A percentile compares a stretch with the other conserved stretches of the same genome.
These are phyloP conservation scores for Argya squamiceps DNA, from an alignment of 2,797 vertebrate genomes.

Conservation along the genomic window DNA sequence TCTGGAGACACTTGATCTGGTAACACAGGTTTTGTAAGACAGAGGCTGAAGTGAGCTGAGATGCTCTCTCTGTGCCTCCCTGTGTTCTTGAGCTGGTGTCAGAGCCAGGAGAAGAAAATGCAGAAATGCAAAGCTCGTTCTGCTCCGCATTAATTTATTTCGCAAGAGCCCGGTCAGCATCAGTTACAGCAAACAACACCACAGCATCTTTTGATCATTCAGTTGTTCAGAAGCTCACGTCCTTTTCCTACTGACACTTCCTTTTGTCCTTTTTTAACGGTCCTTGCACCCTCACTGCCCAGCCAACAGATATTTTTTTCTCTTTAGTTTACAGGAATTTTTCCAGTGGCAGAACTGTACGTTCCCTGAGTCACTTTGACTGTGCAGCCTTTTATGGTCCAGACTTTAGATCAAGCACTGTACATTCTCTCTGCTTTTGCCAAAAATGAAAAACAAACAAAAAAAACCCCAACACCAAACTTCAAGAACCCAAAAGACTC, in stretches of 20 bases:
- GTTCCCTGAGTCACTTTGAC: neutral
- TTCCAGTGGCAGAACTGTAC: neutral
- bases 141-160: neutral
- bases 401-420: neutral
- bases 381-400: neutral
- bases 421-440: slow-evolving; percentile 26
- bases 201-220: neutral
- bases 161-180: neutral
- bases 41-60: neutral
- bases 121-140: neutral
- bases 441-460: slow-evolving; percentile 5
- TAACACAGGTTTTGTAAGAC: slow-evolving; percentile 8
- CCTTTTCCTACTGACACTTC: slow-evolving; percentile 23
- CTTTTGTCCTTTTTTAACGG: neutral
- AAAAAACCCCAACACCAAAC: neutral
- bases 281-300: neutral
- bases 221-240: neutral
- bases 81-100: slow-evolving; percentile 25
- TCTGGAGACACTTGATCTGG: slow-evolving; percentile 32
- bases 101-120: neutral
- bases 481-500: neutral
- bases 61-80: neutral
- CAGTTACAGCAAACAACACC: neutral
- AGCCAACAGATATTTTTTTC: neutral
- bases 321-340: neutral